Evolutionary conservation across 2,888 invertebrate species (phyloP).

Genomic region (Megaustenia siamemsis): DNA sequence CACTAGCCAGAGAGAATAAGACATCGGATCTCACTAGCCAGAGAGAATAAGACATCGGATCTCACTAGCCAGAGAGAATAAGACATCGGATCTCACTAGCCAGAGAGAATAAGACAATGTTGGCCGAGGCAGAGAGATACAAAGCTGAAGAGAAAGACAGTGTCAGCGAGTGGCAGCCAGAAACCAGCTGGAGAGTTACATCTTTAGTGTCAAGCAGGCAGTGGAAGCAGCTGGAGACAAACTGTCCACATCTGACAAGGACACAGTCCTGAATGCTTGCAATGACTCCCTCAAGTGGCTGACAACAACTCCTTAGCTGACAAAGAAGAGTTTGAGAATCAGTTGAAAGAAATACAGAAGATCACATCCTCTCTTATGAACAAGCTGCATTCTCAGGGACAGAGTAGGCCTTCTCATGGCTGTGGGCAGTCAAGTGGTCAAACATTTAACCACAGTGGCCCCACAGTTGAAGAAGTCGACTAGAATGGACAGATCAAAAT

Average conservation of each 20-base stretch:
- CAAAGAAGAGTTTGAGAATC: conserved; percentile 78
- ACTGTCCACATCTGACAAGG: conserved; percentile 84
- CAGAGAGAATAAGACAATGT: conserved; percentile 26
- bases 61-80: too few species aligned
- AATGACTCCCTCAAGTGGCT: conserved; percentile 84
- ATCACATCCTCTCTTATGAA: conserved; percentile 90
- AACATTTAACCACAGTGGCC: background rate
- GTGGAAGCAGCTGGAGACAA: conserved; percentile 14
- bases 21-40: too few species aligned
- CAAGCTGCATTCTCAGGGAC: conserved; percentile 70
- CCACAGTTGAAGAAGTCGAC: conserved; percentile 82
- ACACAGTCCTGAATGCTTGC: conserved; percentile 82
- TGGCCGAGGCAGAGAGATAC: conserved; percentile 61
- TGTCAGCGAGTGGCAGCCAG: conserved; percentile 69
- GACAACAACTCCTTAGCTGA: conserved; percentile 88
- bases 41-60: too few species aligned
- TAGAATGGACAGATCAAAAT: conserved; percentile 70
- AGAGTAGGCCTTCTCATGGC: background rate
- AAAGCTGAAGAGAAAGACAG: conserved; percentile 76
- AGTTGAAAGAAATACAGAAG: conserved; percentile 87
- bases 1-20: too few species aligned
- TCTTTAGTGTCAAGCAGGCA: conserved; percentile 79
- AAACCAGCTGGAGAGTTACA: conserved; percentile 72
- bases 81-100: too few species aligned
- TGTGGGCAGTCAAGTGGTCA: background rate